phyloP scores from a whole-genome alignment of 1,140 invertebrate species.

The Trachymyrmex septentrionalis region DNA sequence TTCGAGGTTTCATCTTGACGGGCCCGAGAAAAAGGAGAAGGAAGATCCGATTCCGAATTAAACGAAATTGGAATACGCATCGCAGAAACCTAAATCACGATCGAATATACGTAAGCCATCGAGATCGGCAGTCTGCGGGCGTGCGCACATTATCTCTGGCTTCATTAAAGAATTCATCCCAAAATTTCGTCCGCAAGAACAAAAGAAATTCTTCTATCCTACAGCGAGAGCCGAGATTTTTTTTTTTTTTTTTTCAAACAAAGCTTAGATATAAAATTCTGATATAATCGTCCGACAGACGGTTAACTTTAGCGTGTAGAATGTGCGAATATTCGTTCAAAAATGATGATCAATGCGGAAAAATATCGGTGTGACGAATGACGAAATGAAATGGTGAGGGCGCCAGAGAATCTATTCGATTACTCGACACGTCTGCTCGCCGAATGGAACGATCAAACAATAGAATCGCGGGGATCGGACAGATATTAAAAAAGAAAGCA shows the following conservation, averaged over 20 bases:
- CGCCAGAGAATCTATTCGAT: conserved; percentile 39
- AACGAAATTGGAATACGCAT: conserved; percentile 65
- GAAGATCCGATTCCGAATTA: conserved; percentile 65
- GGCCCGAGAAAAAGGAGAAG: conserved; percentile 50
- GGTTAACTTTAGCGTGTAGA: not conserved
- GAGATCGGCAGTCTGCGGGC: conserved; percentile 15
- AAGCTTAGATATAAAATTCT: conserved; percentile 8
- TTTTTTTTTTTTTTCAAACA: not conserved
- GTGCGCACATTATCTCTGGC: conserved; percentile 8
- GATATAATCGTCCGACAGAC: not conserved
- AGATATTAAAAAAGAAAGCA: conserved; percentile 71
- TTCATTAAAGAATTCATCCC: conserved; percentile 40
- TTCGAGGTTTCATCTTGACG: conserved; percentile 65
- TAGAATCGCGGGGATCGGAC: conserved; percentile 53
- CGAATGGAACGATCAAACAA: conserved; percentile 63
- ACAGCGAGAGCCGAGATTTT: not conserved
- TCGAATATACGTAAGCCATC: conserved; percentile 30
- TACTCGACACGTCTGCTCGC: conserved; percentile 21
- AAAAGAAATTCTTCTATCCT: conserved; percentile 6
- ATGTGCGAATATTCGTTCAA: not conserved
- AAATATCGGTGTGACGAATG: conserved; percentile 20
- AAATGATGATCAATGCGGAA: not conserved
- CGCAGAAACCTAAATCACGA: conserved; percentile 55
- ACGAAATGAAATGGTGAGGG: conserved; percentile 21
- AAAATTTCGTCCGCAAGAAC: conserved; percentile 32